Percentiles rank a stretch among this genome's conserved stretches.
Conservation (phyloP, 2,888 invertebrate genomes). For the Dichetophora obliterata region DNA sequence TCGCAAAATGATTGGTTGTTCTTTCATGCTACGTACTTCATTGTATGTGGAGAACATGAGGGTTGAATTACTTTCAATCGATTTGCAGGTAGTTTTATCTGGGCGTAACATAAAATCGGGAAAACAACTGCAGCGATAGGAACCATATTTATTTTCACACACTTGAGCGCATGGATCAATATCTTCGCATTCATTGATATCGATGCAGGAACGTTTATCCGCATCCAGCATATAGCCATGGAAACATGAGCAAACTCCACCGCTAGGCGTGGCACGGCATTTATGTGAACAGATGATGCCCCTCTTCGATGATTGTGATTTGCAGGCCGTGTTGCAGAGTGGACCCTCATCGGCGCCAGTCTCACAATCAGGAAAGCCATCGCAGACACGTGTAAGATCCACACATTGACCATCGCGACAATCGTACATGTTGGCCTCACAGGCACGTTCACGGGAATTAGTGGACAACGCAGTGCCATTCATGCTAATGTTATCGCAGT, state of each 20-base stretch:
- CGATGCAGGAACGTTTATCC: slow-evolving; percentile 74
- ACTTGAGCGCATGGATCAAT: slow-evolving; percentile 75
- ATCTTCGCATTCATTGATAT: slow-evolving; percentile 79
- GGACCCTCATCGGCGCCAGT: slow-evolving; percentile 81
- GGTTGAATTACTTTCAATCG: slow-evolving; percentile 72
- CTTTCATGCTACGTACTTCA: slow-evolving; percentile 72
- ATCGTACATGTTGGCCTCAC: slow-evolving; percentile 69
- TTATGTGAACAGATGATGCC: slow-evolving; percentile 71
- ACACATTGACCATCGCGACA: slow-evolving; percentile 78
- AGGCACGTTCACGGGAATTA: slow-evolving; percentile 51
- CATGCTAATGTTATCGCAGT: slow-evolving; percentile 62
- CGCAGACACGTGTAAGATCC: slow-evolving; percentile 75
- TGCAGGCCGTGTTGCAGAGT: slow-evolving; percentile 72
- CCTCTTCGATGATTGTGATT: slow-evolving; percentile 35
- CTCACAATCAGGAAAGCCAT: slow-evolving; percentile 75
- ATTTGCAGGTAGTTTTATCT: slow-evolving; percentile 79
- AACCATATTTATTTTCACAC: slow-evolving; percentile 66
- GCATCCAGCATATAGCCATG: slow-evolving; percentile 73
- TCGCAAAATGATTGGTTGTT: slow-evolving; percentile 61
- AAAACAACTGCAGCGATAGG: slow-evolving; percentile 66
- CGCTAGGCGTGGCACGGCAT: slow-evolving; percentile 77
- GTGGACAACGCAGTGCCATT: slow-evolving; percentile 49
- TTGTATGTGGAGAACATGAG: slow-evolving; percentile 73
- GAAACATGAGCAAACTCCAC: slow-evolving; percentile 77
- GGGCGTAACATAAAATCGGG: slow-evolving; percentile 69